phyloP scores from a whole-genome alignment of 2,113 vertebrate species.

The Tyrannus savana region DNA sequence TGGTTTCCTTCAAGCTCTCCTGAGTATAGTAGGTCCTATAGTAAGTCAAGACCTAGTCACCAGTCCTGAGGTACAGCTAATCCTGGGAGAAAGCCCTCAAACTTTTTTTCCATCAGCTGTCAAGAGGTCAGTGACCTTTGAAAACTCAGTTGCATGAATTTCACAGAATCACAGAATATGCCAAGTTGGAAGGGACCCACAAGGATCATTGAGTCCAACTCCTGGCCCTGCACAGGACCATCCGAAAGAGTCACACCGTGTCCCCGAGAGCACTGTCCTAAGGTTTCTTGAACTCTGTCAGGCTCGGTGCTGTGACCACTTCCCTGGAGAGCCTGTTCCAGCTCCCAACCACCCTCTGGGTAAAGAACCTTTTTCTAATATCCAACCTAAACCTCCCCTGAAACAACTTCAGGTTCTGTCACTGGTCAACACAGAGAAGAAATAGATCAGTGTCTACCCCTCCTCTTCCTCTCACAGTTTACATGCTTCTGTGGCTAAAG shows the following conservation, averaged over 20 bases:
- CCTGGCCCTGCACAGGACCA: background rate
- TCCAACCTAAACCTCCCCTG: background rate
- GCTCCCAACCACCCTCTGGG: background rate
- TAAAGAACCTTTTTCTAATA: background rate
- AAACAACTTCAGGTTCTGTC: background rate
- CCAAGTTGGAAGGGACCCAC: background rate
- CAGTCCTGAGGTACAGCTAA: background rate
- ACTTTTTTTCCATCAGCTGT: background rate
- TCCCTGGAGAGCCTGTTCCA: background rate
- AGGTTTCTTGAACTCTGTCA: background rate
- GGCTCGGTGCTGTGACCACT: background rate
- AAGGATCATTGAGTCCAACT: background rate
- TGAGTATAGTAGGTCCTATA: background rate
- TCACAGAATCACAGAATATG: background rate
- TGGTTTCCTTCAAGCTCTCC: background rate
- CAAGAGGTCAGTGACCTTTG: background rate
- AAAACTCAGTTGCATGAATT: background rate
- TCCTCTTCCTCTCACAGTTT: background rate
- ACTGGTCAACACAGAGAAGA: background rate
- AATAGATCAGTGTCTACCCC: background rate
- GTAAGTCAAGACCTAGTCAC: background rate
- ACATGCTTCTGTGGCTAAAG: background rate
- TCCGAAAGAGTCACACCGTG: background rate
- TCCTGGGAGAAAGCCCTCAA: background rate
- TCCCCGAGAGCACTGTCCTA: background rate